Evolutionary conservation across 2,888 invertebrate genomes (phyloP), one percentile per base, ranked within the genome.

Genomic region (Ophion ventricosus): DNA sequence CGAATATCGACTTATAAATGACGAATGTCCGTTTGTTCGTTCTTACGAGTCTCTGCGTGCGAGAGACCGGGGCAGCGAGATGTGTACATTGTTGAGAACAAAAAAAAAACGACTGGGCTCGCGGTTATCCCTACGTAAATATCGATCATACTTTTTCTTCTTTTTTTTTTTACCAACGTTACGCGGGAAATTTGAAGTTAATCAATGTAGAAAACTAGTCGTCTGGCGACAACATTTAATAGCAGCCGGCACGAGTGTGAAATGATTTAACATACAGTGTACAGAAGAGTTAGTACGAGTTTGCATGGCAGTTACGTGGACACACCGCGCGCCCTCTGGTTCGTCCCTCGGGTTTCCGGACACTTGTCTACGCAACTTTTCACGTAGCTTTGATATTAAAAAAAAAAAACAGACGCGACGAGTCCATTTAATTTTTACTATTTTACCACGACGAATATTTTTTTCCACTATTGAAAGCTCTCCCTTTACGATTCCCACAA

Each of bases 61-160:
- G 64, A 35, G 56, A 43, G 35, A n/a, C n/a, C 26, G 69, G 54
- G 23, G 54, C 20, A 23, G 54, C 43, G 1, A 43, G 49, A 26
- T 1, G 20, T 20, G 11, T 1, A 69, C 5, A 59, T 40, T 49
- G 40, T 40, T 25, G 26, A 63, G 25, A 43, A 26, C 40, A 29
- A 57, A 43, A 43, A 23, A 63, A 25, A 59, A 49, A 23, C 5
- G 35, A 79, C 14, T 57, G 11, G 20, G 11, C 26, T 26, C n/a
- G 29, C 25, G 14, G 29, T 20, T 43, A 40, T 87, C 84, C 85
- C 87, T 85, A 88, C 89, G 86, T 88, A 89, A 91, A 90, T 90
- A 91, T 90, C 87, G 90, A 91, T 90, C 89, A 89, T 88, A 20
- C 14, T 43, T 56, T 20, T 43, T 89, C 87, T 88, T 90, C 90